Base-by-base conservation (phyloP, 2,888 invertebrate genomes). In the Linnaemya tessellans region DNA sequence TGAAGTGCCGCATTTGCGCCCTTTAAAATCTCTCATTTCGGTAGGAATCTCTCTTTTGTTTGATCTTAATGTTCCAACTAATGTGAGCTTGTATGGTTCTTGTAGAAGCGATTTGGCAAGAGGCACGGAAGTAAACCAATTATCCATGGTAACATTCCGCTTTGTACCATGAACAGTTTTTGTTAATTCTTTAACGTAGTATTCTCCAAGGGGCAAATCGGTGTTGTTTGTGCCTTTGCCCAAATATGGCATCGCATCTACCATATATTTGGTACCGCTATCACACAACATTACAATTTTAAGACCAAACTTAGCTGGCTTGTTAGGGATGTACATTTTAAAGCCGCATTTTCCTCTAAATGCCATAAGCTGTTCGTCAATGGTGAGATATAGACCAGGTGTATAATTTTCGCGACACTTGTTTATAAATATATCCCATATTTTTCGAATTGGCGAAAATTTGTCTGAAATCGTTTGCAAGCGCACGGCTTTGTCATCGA, bases 81-180 rank as follows among this genome's bases (percentile, higher is more conserved):
- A 20, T 30, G 80, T 80, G 9, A 83, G 58, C 20, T 87, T 85
- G 78, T 90, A 90, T 41, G 89, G 90, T 64, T 88, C 64, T 43
- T 22, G 20, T 18, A 64, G 18, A 41, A 87, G 65, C 90, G 74
- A 20, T 84, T 89, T 88, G 10, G 89, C 90, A 18, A 90, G 74
- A 38, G 88, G 81, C 35, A 90, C 88, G 25, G 89, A 90, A 10
- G 90, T 90, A 74, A 91, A 91, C 90, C 90, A 90, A 82, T 91
- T 91, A 81, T 91, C 90, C 84, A 88, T 85, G 1, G 89, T 90
- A 13, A 88, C 56, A 18, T 80, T 83, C 56, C 85, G 46, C 51
- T 80, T 78, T 11, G 60, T 73, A 15, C 85, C 86, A 78, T 85
- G 46, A 4, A 80, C 51, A 22, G 74, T 20, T 71, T 71, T 79